Evolutionary conservation across 2,113 vertebrate genomes (phyloP), one percentile per base, ranked within the genome.

Genomic region (Rhabdomys dilectus): DNA sequence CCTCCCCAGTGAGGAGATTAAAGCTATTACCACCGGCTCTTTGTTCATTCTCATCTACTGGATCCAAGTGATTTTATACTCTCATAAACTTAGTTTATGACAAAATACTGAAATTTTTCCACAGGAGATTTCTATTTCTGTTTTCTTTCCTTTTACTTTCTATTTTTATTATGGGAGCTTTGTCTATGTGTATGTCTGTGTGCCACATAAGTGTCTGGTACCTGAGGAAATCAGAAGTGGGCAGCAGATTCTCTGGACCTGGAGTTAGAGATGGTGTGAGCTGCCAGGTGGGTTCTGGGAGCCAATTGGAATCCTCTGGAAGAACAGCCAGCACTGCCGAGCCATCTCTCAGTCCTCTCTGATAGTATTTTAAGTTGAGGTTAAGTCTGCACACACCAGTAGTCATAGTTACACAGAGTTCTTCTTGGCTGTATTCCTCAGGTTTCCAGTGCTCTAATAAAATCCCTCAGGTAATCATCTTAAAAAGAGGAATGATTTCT

Each of bases 41-140:
- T 86, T 89, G 95, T 96, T 88, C 11, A 62, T 75, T 84, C 10
- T 89, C 91, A 56, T 88, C 31, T 75, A 13, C 36, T 97, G 68
- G 48, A 68, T 56, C 76, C 86, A 89, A 16, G 24, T 82, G 89
- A 86, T 22, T 39, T 80, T 58, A 53, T 77, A n/a, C 8, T 89
- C 10, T 87, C 56, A 70, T 22, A 80, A 91, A 95, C 92, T 42
- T 62, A 96, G 72, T 4, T 78, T 72, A 81, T 64, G 45, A 62
- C 90, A 42, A 88, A 87, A 73, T 81, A 64, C 15, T 81, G 78
- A 93, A 94, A 89, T 73, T 94, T 4, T 84, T 91, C 93, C 60
- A 70, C 24, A 17, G 24, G 21, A 76, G 21, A 4, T 87, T 66
- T 95, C 68, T 93, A 29, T 92, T 60, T 56, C 86, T 5, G 24